Evolutionary conservation across 2,113 vertebrate genomes (phyloP), one percentile per base, ranked within the genome.

Genomic region (Poicephalus gulielmi): DNA sequence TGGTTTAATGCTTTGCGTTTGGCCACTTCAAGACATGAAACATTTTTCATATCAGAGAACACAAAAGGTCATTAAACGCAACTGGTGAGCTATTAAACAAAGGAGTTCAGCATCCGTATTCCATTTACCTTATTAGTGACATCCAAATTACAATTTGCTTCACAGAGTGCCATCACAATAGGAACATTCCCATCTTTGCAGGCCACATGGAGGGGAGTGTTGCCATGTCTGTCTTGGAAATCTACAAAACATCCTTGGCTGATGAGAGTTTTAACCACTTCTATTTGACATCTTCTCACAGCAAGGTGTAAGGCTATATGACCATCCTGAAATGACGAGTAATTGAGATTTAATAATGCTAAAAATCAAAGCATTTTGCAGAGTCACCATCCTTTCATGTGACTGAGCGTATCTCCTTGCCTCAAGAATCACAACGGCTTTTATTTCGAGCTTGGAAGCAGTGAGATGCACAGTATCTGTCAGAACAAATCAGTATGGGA

Each of bases 251-350:
- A 99, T 37, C 96, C 98, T 83, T 98, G 99, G 91, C 84, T 91
- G 64, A 99, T 98, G 41, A 99, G 99, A 86, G 98, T 99, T 97
- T 98, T 99, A 69, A 99, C 99, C 46, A 99, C 99, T n/a, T 99
- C 99, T 43, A 99, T 97, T 92, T 99, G 99, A 97, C 99, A 99
- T 80, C 99, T 98, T 52, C 99, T 98, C 17, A 99, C 99, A 7
- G 99, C 99, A 92, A 99, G 98, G 94, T 99, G 99, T 66, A 99
- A 98, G 17, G 99, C 99, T 11, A 98, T 99, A 97, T 99, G 99
- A n/a, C 98, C 98, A 59, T 99, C 99, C 99, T 99, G 97, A 73
- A 98, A 98, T 35, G 77, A 88, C 13, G 71, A 15, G 27, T 77
- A 44, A 87, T 22, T 33, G 24, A 89, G 30, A 86, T 73, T 49